Conservation (phyloP, 2,888 invertebrate genomes). For the Lithosia quadra region DNA sequence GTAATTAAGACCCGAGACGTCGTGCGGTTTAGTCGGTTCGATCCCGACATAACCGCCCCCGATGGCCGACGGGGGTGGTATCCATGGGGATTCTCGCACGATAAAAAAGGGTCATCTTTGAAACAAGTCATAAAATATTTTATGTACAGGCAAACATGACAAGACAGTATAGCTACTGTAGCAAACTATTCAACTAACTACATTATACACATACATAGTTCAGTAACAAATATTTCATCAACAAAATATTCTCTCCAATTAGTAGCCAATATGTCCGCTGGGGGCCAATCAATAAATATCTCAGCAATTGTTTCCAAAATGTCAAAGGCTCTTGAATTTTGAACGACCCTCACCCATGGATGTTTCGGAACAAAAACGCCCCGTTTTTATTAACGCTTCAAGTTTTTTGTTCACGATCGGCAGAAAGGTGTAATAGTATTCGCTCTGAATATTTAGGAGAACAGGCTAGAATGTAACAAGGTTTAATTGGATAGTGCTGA, state of each 20-base stretch:
- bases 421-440: not conserved
- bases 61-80: too few species aligned
- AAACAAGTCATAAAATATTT: too few species aligned
- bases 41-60: too few species aligned
- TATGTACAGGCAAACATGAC: too few species aligned
- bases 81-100: too few species aligned
- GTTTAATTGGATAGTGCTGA: constrained; percentile 6
- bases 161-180: too few species aligned
- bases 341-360: constrained; percentile 29
- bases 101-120: too few species aligned
- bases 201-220: not conserved
- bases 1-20: too few species aligned
- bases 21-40: too few species aligned
- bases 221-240: constrained; percentile 21
- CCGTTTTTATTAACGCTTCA: constrained; percentile 13
- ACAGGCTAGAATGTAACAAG: not conserved
- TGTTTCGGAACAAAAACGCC: constrained; percentile 21
- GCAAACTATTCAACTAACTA: not conserved
- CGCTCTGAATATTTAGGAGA: not conserved
- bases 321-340: constrained; percentile 29
- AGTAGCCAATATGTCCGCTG: constrained; percentile 26
- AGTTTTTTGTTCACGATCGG: constrained; percentile 8
- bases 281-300: constrained; percentile 33
- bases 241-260: constrained; percentile 20
- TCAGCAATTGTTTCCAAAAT: constrained; percentile 28